phyloP scores from a whole-genome alignment of 1,140 invertebrate species.

The Elymnias hypermnestra region DNA sequence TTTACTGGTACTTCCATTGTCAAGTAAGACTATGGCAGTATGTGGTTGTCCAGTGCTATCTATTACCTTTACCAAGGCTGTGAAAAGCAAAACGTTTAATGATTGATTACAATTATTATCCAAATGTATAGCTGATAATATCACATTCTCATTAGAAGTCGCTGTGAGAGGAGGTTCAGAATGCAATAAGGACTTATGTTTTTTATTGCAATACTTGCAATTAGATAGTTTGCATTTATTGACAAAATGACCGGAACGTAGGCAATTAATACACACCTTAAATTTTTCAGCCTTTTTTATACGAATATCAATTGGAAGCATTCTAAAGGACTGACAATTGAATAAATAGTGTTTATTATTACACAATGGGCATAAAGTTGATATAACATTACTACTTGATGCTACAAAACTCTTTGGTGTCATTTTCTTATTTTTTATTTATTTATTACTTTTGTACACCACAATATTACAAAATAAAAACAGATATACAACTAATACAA shows the following conservation, averaged over 20 bases:
- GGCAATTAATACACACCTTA: too few species aligned
- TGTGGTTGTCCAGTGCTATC: constrained; percentile 10
- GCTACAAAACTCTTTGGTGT: too few species aligned
- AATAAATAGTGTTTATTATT: constrained; percentile 17
- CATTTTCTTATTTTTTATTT: too few species aligned
- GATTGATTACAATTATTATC: background rate
- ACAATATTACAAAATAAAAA: too few species aligned
- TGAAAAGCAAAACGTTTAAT: constrained; percentile 14
- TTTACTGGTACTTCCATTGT: constrained; percentile 11
- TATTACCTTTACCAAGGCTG: constrained; percentile 23
- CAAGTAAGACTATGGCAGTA: background rate
- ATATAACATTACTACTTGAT: background rate
- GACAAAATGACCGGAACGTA: too few species aligned
- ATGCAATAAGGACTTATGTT: background rate
- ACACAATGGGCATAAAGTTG: constrained; percentile 14
- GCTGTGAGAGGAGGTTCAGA: background rate
- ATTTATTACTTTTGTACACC: too few species aligned
- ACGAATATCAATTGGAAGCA: background rate
- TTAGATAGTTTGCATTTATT: background rate
- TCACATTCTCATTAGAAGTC: background rate
- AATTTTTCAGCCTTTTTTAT: too few species aligned
- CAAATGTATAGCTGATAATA: too few species aligned
- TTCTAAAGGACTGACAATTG: constrained; percentile 21
- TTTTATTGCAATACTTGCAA: background rate
- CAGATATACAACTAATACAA: too few species aligned